Base-by-base conservation (phyloP, 1,140 invertebrate genomes). In the Megalopta genalis region DNA sequence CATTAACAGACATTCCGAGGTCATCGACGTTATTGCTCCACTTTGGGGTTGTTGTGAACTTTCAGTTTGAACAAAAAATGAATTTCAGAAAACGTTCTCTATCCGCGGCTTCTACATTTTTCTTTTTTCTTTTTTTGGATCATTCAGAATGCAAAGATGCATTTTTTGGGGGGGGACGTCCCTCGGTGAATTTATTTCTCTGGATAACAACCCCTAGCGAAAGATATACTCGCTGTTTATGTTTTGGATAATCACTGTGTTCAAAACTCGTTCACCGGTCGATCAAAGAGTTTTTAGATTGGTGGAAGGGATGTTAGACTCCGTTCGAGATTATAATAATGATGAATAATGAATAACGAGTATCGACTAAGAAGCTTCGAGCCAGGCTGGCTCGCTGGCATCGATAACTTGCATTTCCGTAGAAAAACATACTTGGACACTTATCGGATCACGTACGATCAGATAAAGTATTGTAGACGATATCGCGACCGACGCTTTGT, bases 361-460 rank as follows among this genome's bases (percentile, higher is more conserved):
- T 25, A 37, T 63, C 16, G 27, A 59, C 42, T 3, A 2, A 18
- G 46, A 7, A 23, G 1, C 3, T 46, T 23, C 23, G 16, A 42
- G n/a, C n/a, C 21, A 14, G 0, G 39, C 0, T 46, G 10, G 2
- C 16, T 25, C 27, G 6, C 7, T 2, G 37, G 0, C 18, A 21
- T 21, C 6, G 73, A 59, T 25, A 39, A 6, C n/a, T 7, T 23
- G 23, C 27, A 54, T 54, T 16, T 52, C 16, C 4, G 12, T 46
- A 10, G 14, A 16, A 7, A 27, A 54, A 54, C 49, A 21, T 54
- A n/a, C 23, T 18, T n/a, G 49, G 4, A 18, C 1, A 5, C n/a
- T 52, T 67, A 67, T 75, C 39, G 21, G 32, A 54, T 62, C 74
- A 69, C 54, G 74, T 77, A 77, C 64, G 3, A 10, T 39, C 8